phyloP scores from a whole-genome alignment of 2,113 vertebrate species.

The Syrmaticus mikado region DNA sequence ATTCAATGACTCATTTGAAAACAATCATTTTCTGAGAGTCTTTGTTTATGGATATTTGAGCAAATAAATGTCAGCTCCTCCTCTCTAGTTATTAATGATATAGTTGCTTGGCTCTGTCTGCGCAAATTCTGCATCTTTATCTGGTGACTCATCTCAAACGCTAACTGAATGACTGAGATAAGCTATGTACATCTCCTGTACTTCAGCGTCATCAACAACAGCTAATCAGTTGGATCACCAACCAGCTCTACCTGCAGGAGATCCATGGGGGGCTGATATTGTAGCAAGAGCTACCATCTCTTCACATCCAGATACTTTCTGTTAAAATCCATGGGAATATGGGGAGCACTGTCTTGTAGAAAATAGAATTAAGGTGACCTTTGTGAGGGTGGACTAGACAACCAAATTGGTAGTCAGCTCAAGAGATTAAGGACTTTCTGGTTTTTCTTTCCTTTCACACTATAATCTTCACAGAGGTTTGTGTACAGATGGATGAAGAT shows the following conservation, averaged over 20 bases:
- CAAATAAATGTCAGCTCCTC: constrained; percentile 73
- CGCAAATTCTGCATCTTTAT: constrained; percentile 64
- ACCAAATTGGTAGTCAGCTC: background rate
- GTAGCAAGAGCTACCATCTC: background rate
- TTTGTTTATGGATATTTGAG: constrained; percentile 73
- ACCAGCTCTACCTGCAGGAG: constrained; percentile 20
- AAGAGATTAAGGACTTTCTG: background rate
- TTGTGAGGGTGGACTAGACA: background rate
- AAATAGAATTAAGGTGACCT: background rate
- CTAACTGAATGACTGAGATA: constrained; percentile 39
- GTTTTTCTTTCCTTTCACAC: background rate
- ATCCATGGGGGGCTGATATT: constrained; percentile 5
- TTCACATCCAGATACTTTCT: constrained; percentile 8
- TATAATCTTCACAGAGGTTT: background rate
- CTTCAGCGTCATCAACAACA: constrained; percentile 63
- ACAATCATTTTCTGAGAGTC: constrained; percentile 55
- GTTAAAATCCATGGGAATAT: background rate
- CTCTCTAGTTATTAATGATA: constrained; percentile 57
- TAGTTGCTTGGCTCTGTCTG: constrained; percentile 30
- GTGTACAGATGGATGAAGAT: background rate
- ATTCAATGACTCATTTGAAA: constrained; percentile 60
- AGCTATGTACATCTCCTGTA: constrained; percentile 21
- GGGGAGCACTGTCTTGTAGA: background rate
- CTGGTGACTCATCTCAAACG: constrained; percentile 47
- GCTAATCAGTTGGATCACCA: constrained; percentile 61